These are phyloP conservation scores for Triplophysa dalaica DNA, from an alignment of 2,113 vertebrate species.

Conservation along the genomic window DNA sequence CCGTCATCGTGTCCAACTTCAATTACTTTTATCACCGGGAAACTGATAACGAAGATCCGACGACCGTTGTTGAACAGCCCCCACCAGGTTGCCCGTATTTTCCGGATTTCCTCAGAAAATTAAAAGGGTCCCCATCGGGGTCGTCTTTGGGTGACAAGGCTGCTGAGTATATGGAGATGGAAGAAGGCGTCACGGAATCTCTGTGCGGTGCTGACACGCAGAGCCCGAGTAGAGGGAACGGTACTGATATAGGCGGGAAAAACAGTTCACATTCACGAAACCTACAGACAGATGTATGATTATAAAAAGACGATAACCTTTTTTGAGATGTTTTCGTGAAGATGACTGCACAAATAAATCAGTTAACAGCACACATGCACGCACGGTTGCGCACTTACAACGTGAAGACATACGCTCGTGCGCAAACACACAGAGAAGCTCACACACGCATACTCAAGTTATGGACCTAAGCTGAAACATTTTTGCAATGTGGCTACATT, in stretches of 20 bases:
- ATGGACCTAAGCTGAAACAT: conserved; percentile 51
- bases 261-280: conserved; percentile 91
- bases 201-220: conserved; percentile 89
- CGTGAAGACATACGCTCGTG: conserved; percentile 28
- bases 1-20: conserved; percentile 99
- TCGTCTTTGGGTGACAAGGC: conserved; percentile 95
- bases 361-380: conserved; percentile 57
- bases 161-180: conserved; percentile 97
- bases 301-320: conserved; percentile 48
- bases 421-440: conserved; percentile 35
- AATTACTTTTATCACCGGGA: conserved; percentile 99
- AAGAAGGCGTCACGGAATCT: conserved; percentile 96
- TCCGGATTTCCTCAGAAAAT: conserved; percentile 89
- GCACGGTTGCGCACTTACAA: conserved; percentile 4
- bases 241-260: conserved; percentile 90
- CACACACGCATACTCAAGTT: conserved; percentile 26
- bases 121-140: conserved; percentile 84
- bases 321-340: conserved; percentile 44
- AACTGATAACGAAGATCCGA: conserved; percentile 92
- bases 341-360: conserved; percentile 58
- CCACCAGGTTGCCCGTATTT: conserved; percentile 90
- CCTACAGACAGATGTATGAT: conserved; percentile 97
- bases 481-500: conserved; percentile 53
- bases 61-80: conserved; percentile 82
- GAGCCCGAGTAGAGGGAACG: conserved; percentile 88